These are phyloP conservation scores for Labroides dimidiatus DNA, from an alignment of 2,797 vertebrate species.

Conservation along the genomic window DNA sequence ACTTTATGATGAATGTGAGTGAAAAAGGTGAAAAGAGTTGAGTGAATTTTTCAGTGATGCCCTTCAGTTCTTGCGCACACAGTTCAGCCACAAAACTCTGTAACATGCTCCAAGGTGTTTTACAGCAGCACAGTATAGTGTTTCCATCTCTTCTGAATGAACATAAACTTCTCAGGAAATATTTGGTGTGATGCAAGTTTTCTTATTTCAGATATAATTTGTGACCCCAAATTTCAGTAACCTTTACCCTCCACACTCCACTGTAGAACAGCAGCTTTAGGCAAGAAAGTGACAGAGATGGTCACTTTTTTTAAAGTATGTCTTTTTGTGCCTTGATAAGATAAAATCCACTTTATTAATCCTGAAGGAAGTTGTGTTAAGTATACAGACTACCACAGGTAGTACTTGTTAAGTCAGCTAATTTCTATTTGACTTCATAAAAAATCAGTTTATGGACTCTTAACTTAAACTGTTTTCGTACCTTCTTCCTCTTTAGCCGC, in stretches of 20 bases:
- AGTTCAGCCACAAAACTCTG: conserved; percentile 32
- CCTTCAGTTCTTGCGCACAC: conserved; percentile 18
- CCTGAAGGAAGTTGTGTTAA: too few relatives aligned
- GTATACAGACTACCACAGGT: too few relatives aligned
- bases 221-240: too few relatives aligned
- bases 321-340: too few relatives aligned
- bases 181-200: not conserved
- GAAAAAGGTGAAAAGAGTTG: conserved; percentile 13
- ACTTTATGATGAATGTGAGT: conserved; percentile 1
- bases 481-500: not conserved
- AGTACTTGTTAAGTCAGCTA: conserved; percentile 10
- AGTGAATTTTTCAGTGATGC: conserved; percentile 10
- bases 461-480: not conserved
- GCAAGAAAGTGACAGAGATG: too few relatives aligned
- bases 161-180: not conserved
- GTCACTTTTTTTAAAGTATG: too few relatives aligned
- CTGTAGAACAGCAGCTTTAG: too few relatives aligned
- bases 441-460: not conserved
- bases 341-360: too few relatives aligned
- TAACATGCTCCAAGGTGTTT: conserved; percentile 32
- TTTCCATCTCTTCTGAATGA: conserved; percentile 9
- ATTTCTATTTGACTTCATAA: not conserved
- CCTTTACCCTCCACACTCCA: too few relatives aligned
- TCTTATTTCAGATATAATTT: too few relatives aligned
- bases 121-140: conserved; percentile 8